Evolutionary conservation across 2,797 vertebrate species (phyloP), one percentile per base, ranked within the genome.

Genomic region (Scarus forsteni): DNA sequence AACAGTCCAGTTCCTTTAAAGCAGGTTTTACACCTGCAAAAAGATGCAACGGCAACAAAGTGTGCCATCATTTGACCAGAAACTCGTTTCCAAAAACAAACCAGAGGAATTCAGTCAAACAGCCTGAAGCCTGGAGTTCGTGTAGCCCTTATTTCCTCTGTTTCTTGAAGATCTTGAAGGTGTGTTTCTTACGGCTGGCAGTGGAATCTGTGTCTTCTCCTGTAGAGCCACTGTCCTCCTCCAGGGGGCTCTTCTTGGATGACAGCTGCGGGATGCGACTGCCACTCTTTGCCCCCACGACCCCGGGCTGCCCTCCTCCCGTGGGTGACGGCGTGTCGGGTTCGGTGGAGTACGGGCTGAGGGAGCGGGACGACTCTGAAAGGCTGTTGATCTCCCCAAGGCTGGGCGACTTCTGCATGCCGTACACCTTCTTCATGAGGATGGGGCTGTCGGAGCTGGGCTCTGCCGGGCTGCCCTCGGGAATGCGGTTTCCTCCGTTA

Each of bases 121-220:
- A 77, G 71, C 58, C 53, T 42, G 53, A 61, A 78, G 77, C 80
- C 84, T 58, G 51, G 49, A 81, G 85, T 89, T 82, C 73, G 57
- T 53, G 64, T 69, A 75, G 83, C 81, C 74, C 82, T 90, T 96
- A 99, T 93, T 99, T 99, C 91, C 92, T 97, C 94, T 97, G 97
- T 82, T 98, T 99, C 94, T 98, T 99, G 92, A 99, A 99, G 90
- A 99, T 97, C 95, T 98, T 99, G 88, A 99, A 96, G 86, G 94
- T 94, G 91, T 97, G 96, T 93, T 98, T 99, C 94, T 98, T 99
- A 93, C 96, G 96, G 92, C 95, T 95, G 80, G 94, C 95, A 67
- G 92, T 90, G 15, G 95, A 96, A 91, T 99, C 98, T 42, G 96
- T 97, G 85, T 99, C 97, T 85, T 99, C 98, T 0, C 97, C 96